Evolutionary conservation across 2,797 vertebrate species (phyloP).

Genomic region (Cichlasoma orientale): DNA sequence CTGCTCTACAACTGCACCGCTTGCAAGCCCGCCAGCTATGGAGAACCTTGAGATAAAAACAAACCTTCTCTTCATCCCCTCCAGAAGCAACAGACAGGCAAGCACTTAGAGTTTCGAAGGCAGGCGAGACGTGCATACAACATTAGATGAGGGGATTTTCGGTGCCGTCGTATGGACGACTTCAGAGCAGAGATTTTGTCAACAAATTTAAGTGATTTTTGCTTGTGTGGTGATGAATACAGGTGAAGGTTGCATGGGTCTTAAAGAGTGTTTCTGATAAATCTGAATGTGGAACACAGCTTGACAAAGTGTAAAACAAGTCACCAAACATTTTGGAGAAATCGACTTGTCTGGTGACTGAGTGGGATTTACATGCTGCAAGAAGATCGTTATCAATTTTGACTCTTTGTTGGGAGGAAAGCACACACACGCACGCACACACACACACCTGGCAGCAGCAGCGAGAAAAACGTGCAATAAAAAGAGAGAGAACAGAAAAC

Average conservation of each 20-base stretch:
- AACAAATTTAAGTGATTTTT: slow-evolving; percentile 62
- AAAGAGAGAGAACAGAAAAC: background rate
- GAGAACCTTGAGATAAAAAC: slow-evolving; percentile 79
- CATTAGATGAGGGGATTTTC: slow-evolving; percentile 60
- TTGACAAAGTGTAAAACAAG: slow-evolving; percentile 36
- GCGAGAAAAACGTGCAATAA: background rate
- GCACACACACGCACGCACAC: too few species aligned
- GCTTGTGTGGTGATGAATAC: slow-evolving; percentile 43
- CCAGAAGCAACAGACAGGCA: slow-evolving; percentile 64
- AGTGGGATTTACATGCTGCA: slow-evolving; percentile 1
- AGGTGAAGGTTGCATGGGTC: slow-evolving; percentile 56
- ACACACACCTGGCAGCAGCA: slow-evolving; percentile 1
- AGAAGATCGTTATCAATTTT: slow-evolving; percentile 1
- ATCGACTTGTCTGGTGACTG: slow-evolving; percentile 7
- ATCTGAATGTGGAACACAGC: slow-evolving; percentile 24
- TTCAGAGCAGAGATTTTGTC: slow-evolving; percentile 56
- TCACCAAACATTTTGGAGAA: background rate
- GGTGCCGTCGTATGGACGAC: slow-evolving; percentile 27
- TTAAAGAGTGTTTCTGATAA: slow-evolving; percentile 33
- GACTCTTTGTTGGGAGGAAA: background rate
- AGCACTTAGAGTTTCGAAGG: slow-evolving; percentile 52
- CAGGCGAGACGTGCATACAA: slow-evolving; percentile 51
- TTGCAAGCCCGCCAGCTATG: slow-evolving; percentile 69
- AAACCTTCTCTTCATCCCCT: slow-evolving; percentile 70
- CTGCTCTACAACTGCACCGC: slow-evolving; percentile 53